Evolutionary conservation across 2,113 vertebrate species (phyloP).

Genomic region (Dipodomys spectabilis): DNA sequence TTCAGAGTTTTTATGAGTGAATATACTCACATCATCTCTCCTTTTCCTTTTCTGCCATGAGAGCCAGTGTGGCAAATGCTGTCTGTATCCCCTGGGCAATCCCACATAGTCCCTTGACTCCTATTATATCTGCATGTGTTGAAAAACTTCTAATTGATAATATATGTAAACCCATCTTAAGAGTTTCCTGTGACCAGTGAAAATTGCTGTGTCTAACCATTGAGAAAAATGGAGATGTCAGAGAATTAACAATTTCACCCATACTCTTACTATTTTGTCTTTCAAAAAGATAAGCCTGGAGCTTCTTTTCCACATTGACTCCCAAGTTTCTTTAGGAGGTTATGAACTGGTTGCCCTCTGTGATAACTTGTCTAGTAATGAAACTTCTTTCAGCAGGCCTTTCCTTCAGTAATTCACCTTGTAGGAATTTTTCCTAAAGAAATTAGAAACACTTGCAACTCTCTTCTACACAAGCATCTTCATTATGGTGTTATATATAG

Average conservation of each 20-base stretch:
- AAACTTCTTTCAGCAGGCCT: neutral
- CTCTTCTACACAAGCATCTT: neutral
- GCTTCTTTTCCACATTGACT: neutral
- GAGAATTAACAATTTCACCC: neutral
- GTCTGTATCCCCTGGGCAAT: neutral
- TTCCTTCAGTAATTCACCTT: conserved; percentile 33
- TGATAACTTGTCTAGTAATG: neutral
- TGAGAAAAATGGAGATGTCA: neutral
- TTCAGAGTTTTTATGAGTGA: neutral
- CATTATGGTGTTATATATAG: neutral
- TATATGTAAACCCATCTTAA: neutral
- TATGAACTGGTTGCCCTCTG: neutral
- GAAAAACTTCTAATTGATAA: neutral
- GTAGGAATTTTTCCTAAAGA: conserved; percentile 33
- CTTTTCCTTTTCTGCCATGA: neutral
- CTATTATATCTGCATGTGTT: neutral
- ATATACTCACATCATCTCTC: neutral
- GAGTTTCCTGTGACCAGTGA: neutral
- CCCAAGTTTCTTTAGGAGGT: neutral
- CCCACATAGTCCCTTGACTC: neutral
- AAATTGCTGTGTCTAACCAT: neutral
- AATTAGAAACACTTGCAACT: neutral
- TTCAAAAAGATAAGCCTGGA: neutral
- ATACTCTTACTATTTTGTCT: neutral
- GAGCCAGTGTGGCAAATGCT: neutral